Base-by-base conservation (phyloP, 2,888 invertebrate species). In the Clunio marinus region DNA sequence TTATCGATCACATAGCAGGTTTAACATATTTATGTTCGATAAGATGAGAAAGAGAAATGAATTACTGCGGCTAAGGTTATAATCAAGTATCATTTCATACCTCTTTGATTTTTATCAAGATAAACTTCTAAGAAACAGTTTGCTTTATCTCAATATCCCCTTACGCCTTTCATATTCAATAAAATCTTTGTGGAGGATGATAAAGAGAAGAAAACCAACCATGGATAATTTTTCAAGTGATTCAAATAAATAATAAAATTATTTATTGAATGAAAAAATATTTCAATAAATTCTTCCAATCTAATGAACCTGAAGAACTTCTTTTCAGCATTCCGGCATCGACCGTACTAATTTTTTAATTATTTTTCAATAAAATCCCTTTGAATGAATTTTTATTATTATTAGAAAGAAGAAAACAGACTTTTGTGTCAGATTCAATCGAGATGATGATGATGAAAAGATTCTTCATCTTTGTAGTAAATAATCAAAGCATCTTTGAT, bases 261-360 rank as follows among this genome's bases (percentile, higher is more conserved):
- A 7, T 41, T 51, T 22, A 51, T 51, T 51, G 51, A 51, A n/a
- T n/a, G n/a, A n/a, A n/a, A 22, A 22, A 51, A 2, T 51, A n/a
- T n/a, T 45, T 45, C 45, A 45, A 45, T 51, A 51, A 22, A 51
- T 3, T 3, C 2, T n/a, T n/a, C 20, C 7, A 22, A 51, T 13
- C 17, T 51, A 13, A 17, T 17, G 51, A 51, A 51, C 5, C 5
- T 22, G 22, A 51, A 20, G 51, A 22, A 51, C 17, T 22, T 51
- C 51, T 51, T 51, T n/a, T 20, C 20, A 51, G 22, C 41, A 51
- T 22, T 51, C 51, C 41, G 41, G 3, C 62, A 62, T 62, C 45
- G 22, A 55, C 55, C 51, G 66, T 66, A 66, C 51, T 66, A 55
- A 65, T 65, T 65, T 65, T 65, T 65, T 65, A 46, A 65, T 65